Conservation (phyloP, 2,888 invertebrate genomes). For the Keiferia lycopersicella region DNA sequence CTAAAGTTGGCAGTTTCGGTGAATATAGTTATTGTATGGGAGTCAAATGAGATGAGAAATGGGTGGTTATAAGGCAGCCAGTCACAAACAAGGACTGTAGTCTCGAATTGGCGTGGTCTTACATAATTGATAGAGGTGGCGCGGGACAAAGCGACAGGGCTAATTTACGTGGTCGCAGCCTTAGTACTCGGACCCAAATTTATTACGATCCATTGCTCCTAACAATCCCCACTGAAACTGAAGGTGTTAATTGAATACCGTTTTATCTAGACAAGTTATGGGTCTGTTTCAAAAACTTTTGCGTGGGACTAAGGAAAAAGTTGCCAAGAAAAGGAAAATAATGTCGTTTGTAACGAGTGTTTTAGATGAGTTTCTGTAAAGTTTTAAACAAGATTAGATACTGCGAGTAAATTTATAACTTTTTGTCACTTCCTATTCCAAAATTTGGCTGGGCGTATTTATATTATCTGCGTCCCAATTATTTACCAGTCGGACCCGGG, state of each 20-base stretch:
- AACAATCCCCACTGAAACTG: slow-evolving; percentile 44
- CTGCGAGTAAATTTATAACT: slow-evolving; percentile 7
- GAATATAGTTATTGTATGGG: slow-evolving; percentile 17
- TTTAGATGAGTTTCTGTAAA: slow-evolving; percentile 17
- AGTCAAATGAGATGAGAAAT: slow-evolving; percentile 44
- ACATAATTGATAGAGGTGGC: slow-evolving; percentile 63
- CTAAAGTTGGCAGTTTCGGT: neutral
- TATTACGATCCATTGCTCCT: slow-evolving; percentile 56
- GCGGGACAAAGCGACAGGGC: slow-evolving; percentile 48
- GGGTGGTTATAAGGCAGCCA: slow-evolving; percentile 43
- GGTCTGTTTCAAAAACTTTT: slow-evolving; percentile 7
- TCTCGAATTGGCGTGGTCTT: slow-evolving; percentile 54
- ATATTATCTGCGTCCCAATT: neutral
- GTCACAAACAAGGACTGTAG: slow-evolving; percentile 54
- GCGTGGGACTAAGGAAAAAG: neutral
- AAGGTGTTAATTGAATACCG: slow-evolving; percentile 39
- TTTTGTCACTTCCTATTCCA: neutral
- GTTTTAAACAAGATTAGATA: slow-evolving; percentile 6
- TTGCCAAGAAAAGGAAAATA: neutral
- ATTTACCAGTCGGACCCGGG: slow-evolving; percentile 8
- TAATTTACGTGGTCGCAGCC: slow-evolving; percentile 57
- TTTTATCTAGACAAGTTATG: slow-evolving; percentile 26
- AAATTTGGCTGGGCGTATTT: neutral
- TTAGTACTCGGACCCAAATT: slow-evolving; percentile 42
- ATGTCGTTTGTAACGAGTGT: slow-evolving; percentile 12